A percentile compares a stretch with the other conserved stretches of the same genome.
These are phyloP conservation scores for Drosophila buzzatii DNA, from an alignment of 2,888 invertebrate genomes.

Conservation along the genomic window DNA sequence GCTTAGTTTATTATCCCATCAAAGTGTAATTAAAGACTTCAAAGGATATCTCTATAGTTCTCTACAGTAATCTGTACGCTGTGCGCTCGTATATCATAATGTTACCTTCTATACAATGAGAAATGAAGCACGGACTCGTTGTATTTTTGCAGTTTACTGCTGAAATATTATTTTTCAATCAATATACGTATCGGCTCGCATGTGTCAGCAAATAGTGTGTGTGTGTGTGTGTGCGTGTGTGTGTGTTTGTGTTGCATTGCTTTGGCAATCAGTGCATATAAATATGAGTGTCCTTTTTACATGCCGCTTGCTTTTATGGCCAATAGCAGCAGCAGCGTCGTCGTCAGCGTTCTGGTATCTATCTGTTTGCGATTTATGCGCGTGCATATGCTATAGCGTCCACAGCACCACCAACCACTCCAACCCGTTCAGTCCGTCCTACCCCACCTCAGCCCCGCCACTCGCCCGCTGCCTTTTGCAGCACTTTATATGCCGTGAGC, in stretches of 20 bases:
- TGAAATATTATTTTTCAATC: constrained; percentile 78
- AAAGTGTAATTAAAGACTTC: background rate
- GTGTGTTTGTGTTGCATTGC: constrained; percentile 67
- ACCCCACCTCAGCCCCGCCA: background rate
- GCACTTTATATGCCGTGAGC: constrained; percentile 77
- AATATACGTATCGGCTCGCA: constrained; percentile 48
- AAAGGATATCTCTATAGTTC: constrained; percentile 11
- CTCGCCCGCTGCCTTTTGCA: constrained; percentile 8
- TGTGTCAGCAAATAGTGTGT: constrained; percentile 23
- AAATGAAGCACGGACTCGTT: constrained; percentile 11
- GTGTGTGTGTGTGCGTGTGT: constrained; percentile 3
- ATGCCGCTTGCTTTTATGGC: constrained; percentile 74
- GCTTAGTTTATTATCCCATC: too few species aligned
- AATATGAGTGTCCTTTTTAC: constrained; percentile 79
- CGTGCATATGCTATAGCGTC: constrained; percentile 62
- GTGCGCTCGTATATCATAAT: constrained; percentile 48
- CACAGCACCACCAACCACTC: background rate
- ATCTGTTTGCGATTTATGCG: constrained; percentile 76
- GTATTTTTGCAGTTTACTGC: constrained; percentile 26
- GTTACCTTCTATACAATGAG: constrained; percentile 40
- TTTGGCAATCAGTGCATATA: constrained; percentile 81
- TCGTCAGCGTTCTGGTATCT: constrained; percentile 46
- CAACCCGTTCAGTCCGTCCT: background rate
- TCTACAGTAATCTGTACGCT: constrained; percentile 16
- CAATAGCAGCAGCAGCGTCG: constrained; percentile 43